A percentile compares a stretch with the other conserved stretches of the same genome.
Conservation (phyloP, 2,113 vertebrate genomes). For the Pollachius pollachius region DNA sequence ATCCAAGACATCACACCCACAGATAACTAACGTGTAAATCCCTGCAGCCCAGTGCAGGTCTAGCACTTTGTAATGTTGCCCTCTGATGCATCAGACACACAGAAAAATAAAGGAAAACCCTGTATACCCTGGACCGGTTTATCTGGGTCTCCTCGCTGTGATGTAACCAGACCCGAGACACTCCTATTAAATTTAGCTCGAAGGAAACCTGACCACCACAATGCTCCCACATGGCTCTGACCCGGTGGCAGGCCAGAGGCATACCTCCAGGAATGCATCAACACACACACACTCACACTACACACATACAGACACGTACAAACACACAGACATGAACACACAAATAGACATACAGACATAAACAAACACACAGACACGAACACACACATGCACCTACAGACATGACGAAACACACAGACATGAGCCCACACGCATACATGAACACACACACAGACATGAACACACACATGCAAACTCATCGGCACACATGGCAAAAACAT, state of each 20-base stretch:
- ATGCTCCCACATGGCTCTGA: slow-evolving; percentile 33
- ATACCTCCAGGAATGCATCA: background rate
- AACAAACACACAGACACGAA: background rate
- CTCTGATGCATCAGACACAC: too few relatives aligned
- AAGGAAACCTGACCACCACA: slow-evolving; percentile 33
- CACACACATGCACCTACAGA: background rate
- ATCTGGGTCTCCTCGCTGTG: slow-evolving; percentile 31
- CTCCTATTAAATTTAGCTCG: slow-evolving; percentile 43
- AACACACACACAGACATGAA: too few relatives aligned
- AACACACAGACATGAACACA: too few relatives aligned
- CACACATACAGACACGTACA: too few relatives aligned
- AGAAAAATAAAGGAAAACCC: background rate
- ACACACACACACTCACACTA: background rate
- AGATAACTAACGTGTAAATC: background rate
- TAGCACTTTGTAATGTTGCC: background rate
- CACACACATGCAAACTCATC: background rate
- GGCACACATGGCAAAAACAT: too few relatives aligned
- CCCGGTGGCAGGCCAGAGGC: background rate
- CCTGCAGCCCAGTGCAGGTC: too few relatives aligned
- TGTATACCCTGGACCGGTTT: background rate
- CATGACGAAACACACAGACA: too few relatives aligned
- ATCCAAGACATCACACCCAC: background rate
- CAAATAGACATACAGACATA: too few relatives aligned
- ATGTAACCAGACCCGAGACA: slow-evolving; percentile 58
- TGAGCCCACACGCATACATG: too few relatives aligned